These are phyloP conservation scores for Leuciscus waleckii DNA, from an alignment of 2,797 vertebrate species.

Conservation along the genomic window DNA sequence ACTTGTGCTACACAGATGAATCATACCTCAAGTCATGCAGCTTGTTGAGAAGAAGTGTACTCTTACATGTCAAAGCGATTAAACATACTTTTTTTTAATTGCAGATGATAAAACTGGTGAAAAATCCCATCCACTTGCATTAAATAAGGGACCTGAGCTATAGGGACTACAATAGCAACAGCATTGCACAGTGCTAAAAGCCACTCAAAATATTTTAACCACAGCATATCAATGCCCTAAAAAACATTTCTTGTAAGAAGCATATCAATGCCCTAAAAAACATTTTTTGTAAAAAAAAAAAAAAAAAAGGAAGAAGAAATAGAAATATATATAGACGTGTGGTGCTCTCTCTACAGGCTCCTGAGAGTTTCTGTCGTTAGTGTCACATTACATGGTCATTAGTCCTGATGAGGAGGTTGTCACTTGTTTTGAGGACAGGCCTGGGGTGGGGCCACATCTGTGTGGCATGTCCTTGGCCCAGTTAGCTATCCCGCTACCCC, in stretches of 20 bases:
- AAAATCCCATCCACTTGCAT: neutral
- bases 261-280: neutral
- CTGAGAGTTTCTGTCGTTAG: conserved; percentile 34
- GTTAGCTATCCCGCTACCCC: neutral
- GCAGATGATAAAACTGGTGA: neutral
- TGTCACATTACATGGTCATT: conserved; percentile 54
- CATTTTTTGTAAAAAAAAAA: neutral
- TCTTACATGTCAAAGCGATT: neutral
- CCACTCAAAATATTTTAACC: neutral
- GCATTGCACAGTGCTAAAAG: neutral
- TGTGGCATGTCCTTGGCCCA: conserved; percentile 45
- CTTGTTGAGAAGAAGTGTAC: neutral
- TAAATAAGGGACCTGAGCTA: neutral
- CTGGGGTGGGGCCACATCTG: conserved; percentile 34
- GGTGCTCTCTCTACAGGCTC: neutral
- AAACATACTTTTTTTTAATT: neutral
- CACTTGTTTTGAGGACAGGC: neutral
- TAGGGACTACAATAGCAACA: neutral
- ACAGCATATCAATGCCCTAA: neutral
- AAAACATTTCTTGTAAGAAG: neutral
- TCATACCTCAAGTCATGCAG: neutral
- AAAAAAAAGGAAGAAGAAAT: neutral
- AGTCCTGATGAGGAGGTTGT: conserved; percentile 35
- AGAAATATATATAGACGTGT: neutral
- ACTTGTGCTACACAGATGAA: neutral